A percentile compares a stretch with the other conserved stretches of the same genome.
These are phyloP conservation scores for Thamnaconus septentrionalis DNA, from an alignment of 2,113 vertebrate genomes.

Conservation along the genomic window DNA sequence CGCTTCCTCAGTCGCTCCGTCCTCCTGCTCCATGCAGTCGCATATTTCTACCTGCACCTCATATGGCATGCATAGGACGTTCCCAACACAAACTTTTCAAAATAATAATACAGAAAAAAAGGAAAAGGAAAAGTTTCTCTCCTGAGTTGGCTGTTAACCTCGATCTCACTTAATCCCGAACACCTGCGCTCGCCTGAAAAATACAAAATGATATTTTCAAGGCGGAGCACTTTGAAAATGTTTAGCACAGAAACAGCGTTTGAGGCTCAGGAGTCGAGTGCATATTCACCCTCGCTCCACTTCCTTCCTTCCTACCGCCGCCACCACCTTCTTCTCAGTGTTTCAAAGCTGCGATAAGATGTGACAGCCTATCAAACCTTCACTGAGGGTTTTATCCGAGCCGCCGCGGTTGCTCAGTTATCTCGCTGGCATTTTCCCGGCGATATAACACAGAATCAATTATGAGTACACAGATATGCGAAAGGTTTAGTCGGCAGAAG, in stretches of 20 bases:
- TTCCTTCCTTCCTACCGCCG: slow-evolving; percentile 13
- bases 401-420: slow-evolving; percentile 62
- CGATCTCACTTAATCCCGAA: slow-evolving; percentile 52
- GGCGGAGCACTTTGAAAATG: slow-evolving; percentile 64
- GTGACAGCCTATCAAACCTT: slow-evolving; percentile 75
- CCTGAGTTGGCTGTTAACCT: slow-evolving; percentile 57
- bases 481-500: slow-evolving; percentile 73
- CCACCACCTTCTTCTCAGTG: slow-evolving; percentile 47
- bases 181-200: slow-evolving; percentile 49
- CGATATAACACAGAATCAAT: slow-evolving; percentile 81
- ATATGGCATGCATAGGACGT: slow-evolving; percentile 34
- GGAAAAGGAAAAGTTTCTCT: slow-evolving; percentile 51
- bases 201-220: slow-evolving; percentile 63
- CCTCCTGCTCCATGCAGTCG: slow-evolving; percentile 40
- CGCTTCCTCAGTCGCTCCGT: slow-evolving; percentile 21
- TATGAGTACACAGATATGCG: slow-evolving; percentile 74
- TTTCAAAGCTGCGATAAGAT: slow-evolving; percentile 77
- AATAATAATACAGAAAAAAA: slow-evolving; percentile 3
- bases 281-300: slow-evolving; percentile 44
- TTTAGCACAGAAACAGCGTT: slow-evolving; percentile 67
- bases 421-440: slow-evolving; percentile 73
- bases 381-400: slow-evolving; percentile 63
- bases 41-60: slow-evolving; percentile 30
- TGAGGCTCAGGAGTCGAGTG: slow-evolving; percentile 61
- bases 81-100: slow-evolving; percentile 52